These are phyloP conservation scores for Neosalanx taihuensis DNA, from an alignment of 2,797 vertebrate genomes.

Conservation along the genomic window DNA sequence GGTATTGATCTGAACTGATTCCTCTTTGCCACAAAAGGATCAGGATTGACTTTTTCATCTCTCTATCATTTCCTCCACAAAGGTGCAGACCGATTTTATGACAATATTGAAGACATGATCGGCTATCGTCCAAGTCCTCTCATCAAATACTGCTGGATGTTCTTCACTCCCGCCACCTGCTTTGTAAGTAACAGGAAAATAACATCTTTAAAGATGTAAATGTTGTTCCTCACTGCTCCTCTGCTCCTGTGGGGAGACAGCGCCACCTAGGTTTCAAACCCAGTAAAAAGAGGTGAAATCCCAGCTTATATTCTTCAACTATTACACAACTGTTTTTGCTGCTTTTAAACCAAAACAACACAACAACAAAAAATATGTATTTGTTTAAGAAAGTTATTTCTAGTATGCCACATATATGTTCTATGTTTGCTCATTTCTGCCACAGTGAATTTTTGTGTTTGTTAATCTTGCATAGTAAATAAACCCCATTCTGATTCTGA, in stretches of 20 bases:
- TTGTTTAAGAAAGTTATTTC: too few species aligned
- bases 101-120: conserved; percentile 97
- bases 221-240: too few species aligned
- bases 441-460: too few species aligned
- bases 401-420: too few species aligned
- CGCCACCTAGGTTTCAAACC: conserved; percentile 36
- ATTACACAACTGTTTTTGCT: background rate
- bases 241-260: conserved; percentile 21
- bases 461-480: too few species aligned
- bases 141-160: conserved; percentile 95
- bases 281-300: background rate
- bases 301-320: too few species aligned
- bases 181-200: conserved; percentile 58
- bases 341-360: background rate
- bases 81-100: conserved; percentile 92
- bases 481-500: too few species aligned
- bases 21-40: background rate
- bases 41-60: background rate
- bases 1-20: background rate
- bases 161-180: conserved; percentile 92
- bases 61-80: conserved; percentile 16
- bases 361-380: too few species aligned
- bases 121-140: conserved; percentile 85
- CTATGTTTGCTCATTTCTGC: too few species aligned
- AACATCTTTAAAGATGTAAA: background rate